A percentile compares a stretch with the other conserved stretches of the same genome.
Evolutionary conservation across 2,797 vertebrate species (phyloP).

Genomic region (Naso thynnoides): DNA sequence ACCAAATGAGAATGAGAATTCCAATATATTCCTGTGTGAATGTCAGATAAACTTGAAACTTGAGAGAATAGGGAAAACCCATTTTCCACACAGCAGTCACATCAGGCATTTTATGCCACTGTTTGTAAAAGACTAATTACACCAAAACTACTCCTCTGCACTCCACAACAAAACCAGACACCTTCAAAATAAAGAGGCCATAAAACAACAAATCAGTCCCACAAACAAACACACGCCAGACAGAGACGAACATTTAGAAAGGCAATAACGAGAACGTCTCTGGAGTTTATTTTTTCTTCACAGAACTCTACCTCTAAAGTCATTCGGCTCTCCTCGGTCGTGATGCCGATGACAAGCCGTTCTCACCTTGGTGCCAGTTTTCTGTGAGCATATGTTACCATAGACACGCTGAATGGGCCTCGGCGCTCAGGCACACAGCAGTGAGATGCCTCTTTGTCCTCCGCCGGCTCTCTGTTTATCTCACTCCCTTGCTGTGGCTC

Average conservation of each 20-base stretch:
- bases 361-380: conserved; percentile 61
- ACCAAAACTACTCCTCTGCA: not conserved
- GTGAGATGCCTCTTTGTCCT: conserved; percentile 58
- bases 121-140: too few relatives aligned
- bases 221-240: not conserved
- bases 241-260: conserved; percentile 1
- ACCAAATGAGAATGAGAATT: too few relatives aligned
- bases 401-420: conserved; percentile 63
- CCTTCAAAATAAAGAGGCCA: not conserved
- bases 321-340: conserved; percentile 27
- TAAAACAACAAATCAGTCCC: not conserved
- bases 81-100: too few relatives aligned
- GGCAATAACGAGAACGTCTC: conserved; percentile 5
- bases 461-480: conserved; percentile 52
- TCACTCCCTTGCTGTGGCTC: conserved; percentile 47
- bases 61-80: not conserved
- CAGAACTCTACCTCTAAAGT: conserved; percentile 10
- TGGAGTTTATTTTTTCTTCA: too few relatives aligned
- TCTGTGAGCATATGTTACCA: conserved; percentile 65
- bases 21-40: too few relatives aligned
- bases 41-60: not conserved
- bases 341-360: conserved; percentile 53
- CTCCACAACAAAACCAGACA: not conserved
- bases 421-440: conserved; percentile 22
- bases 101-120: too few relatives aligned